A percentile compares a stretch with the other conserved stretches of the same genome.
Evolutionary conservation across 1,140 invertebrate species (phyloP).

Genomic region (Drosophila sucinea): DNA sequence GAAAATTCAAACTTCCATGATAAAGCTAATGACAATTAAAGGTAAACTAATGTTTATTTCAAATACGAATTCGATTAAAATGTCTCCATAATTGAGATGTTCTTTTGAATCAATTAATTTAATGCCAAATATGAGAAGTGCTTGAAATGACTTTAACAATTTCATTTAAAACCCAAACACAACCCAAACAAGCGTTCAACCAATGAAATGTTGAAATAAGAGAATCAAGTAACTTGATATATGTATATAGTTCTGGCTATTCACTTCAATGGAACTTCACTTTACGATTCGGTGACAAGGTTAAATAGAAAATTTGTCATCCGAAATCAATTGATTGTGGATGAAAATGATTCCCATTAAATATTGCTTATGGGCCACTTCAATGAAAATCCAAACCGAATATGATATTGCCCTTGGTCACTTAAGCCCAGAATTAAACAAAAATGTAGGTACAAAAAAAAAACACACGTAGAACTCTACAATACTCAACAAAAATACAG

Average conservation of each 20-base stretch:
- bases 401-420: constrained; percentile 41
- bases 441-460: constrained; percentile 38
- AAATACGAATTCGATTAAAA: neutral
- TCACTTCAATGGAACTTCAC: neutral
- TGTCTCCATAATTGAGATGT: neutral
- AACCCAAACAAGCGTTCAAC: too few species aligned
- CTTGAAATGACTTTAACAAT: neutral
- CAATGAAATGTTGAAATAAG: neutral
- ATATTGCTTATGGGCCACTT: constrained; percentile 1
- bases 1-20: too few species aligned
- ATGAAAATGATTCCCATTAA: neutral
- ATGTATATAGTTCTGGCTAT: neutral
- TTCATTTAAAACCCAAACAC: too few species aligned
- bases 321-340: neutral
- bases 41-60: neutral
- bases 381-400: constrained; percentile 14
- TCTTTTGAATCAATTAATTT: neutral
- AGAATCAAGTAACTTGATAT: neutral
- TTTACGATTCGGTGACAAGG: neutral
- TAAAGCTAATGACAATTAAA: too few species aligned
- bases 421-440: constrained; percentile 36
- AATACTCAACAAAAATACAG: constrained; percentile 44
- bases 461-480: constrained; percentile 53
- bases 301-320: constrained; percentile 4
- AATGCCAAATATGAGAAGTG: constrained; percentile 15